Evolutionary conservation across 2,797 vertebrate genomes (phyloP).

Genomic region (Peromyscus attwateri): DNA sequence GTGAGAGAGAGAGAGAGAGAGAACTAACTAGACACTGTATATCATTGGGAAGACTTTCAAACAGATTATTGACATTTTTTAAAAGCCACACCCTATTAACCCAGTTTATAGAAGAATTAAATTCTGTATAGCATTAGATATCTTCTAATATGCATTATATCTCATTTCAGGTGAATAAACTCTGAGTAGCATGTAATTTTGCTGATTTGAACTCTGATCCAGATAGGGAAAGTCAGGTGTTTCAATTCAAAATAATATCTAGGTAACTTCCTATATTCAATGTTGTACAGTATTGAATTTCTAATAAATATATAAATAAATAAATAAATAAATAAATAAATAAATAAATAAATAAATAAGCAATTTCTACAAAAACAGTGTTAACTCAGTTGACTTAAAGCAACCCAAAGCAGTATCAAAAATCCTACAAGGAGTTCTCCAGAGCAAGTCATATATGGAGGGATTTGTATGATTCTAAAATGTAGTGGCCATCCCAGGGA

Average conservation of each 20-base stretch:
- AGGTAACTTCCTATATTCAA: background rate
- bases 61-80: background rate
- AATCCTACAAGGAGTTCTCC: background rate
- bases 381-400: constrained; percentile 34
- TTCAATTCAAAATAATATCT: background rate
- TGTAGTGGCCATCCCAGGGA: background rate
- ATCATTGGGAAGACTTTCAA: background rate
- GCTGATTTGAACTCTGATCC: background rate
- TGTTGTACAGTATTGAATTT: background rate
- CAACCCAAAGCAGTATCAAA: background rate
- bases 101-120: background rate
- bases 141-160: background rate
- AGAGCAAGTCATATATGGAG: background rate
- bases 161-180: background rate
- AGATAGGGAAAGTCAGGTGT: background rate
- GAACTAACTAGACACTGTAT: background rate
- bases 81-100: background rate
- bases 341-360: background rate
- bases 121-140: background rate
- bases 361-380: background rate
- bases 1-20: background rate
- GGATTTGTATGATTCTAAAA: constrained; percentile 15
- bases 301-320: constrained; percentile 32
- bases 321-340: background rate
- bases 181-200: background rate